Evolutionary conservation across 2,888 invertebrate species (phyloP).

Genomic region (Crocallis elinguaria): DNA sequence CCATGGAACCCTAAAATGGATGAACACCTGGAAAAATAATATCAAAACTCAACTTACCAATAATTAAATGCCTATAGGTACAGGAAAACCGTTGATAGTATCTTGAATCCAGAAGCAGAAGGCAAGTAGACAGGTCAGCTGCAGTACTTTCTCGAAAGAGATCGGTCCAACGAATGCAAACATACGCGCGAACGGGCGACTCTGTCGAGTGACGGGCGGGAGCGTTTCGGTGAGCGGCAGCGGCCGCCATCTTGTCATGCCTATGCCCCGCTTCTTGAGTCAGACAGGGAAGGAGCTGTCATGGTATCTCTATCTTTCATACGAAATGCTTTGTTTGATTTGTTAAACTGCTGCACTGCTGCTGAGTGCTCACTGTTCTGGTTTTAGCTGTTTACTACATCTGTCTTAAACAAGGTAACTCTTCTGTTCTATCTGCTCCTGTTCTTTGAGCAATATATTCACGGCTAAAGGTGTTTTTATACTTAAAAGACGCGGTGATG

Average conservation of each 20-base stretch:
- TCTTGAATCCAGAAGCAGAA: constrained; percentile 28
- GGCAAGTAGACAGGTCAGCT: constrained; percentile 25
- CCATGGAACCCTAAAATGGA: constrained; percentile 9
- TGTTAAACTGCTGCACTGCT: constrained; percentile 12
- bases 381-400: no score
- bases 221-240: no score
- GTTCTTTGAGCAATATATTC: no score
- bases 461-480: no score
- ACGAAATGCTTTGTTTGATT: background rate
- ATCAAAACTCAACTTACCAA: constrained; percentile 29
- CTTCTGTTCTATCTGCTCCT: no score
- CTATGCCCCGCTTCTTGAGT: constrained; percentile 52
- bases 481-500: no score
- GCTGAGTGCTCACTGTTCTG: constrained; percentile 4
- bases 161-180: constrained; percentile 52
- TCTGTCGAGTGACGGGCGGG: no score
- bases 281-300: constrained; percentile 50
- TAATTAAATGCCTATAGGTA: constrained; percentile 9
- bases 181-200: constrained; percentile 20
- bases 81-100: constrained; percentile 17
- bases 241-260: constrained; percentile 71
- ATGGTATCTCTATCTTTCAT: constrained; percentile 15
- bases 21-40: constrained; percentile 10
- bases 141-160: constrained; percentile 52
- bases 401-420: no score